phyloP scores from a whole-genome alignment of 2,888 invertebrate genomes.

The Platycnemis pennipes region DNA sequence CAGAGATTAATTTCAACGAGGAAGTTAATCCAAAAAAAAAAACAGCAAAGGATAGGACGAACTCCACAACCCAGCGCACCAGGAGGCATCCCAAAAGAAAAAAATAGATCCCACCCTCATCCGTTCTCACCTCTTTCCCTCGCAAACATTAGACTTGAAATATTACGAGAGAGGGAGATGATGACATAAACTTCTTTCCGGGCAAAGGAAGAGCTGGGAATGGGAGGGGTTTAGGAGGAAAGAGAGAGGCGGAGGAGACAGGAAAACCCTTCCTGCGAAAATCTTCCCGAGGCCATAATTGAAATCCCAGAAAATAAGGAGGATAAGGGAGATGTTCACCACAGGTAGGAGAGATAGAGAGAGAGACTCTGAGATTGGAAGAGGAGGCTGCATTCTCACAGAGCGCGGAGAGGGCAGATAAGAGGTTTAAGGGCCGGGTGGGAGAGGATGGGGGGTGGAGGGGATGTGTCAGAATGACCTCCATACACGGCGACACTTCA shows the following conservation, averaged over 20 bases:
- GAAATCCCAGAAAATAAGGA: conserved; percentile 50
- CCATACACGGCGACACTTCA: neutral
- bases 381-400: neutral
- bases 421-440: neutral
- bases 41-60: neutral
- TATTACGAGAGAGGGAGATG: conserved; percentile 13
- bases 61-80: neutral
- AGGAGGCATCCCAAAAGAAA: neutral
- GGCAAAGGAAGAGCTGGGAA: neutral
- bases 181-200: conserved; percentile 39
- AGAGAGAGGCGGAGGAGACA: neutral
- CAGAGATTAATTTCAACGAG: neutral
- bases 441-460: neutral
- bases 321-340: conserved; percentile 19
- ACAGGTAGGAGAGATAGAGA: neutral
- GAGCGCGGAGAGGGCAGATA: neutral
- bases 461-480: neutral
- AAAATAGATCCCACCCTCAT: neutral
- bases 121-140: neutral
- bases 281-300: neutral
- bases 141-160: conserved; percentile 37
- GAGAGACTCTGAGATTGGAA: neutral
- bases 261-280: conserved; percentile 19
- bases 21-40: neutral
- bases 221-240: neutral